phyloP scores from a whole-genome alignment of 2,113 vertebrate genomes.

The Rhipidura dahli region DNA sequence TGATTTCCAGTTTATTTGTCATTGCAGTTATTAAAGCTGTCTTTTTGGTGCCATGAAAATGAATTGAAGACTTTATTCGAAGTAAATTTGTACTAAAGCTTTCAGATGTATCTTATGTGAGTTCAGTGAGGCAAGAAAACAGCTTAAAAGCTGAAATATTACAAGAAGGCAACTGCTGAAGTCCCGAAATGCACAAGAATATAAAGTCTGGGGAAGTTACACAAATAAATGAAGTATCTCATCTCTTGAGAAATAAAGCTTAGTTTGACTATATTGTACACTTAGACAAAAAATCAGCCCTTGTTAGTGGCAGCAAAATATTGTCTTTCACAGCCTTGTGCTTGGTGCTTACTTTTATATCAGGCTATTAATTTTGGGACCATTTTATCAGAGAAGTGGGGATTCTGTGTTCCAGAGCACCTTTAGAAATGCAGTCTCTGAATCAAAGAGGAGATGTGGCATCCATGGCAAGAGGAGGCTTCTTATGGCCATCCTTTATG shows the following conservation, averaged over 20 bases:
- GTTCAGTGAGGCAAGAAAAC: slow-evolving; percentile 85
- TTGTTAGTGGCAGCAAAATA: slow-evolving; percentile 66
- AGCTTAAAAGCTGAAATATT: slow-evolving; percentile 83
- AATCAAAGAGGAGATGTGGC: background rate
- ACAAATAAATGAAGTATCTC: slow-evolving; percentile 67
- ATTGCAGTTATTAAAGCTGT: slow-evolving; percentile 92
- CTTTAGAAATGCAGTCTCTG: background rate
- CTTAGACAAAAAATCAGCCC: slow-evolving; percentile 58
- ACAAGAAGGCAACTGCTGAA: slow-evolving; percentile 70
- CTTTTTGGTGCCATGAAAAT: slow-evolving; percentile 87
- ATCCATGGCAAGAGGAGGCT: background rate
- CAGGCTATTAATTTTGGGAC: slow-evolving; percentile 3
- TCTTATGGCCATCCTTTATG: background rate
- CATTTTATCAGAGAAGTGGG: background rate
- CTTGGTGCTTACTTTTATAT: slow-evolving; percentile 19
- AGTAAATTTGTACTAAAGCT: slow-evolving; percentile 87
- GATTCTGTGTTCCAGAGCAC: background rate
- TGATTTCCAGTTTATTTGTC: slow-evolving; percentile 92
- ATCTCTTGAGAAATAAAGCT: slow-evolving; percentile 62
- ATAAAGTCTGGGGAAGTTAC: slow-evolving; percentile 69
- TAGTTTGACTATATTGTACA: slow-evolving; percentile 35
- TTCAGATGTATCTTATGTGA: slow-evolving; percentile 87
- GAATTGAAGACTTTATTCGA: slow-evolving; percentile 86
- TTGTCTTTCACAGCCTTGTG: slow-evolving; percentile 26
- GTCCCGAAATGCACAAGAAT: slow-evolving; percentile 69